Evolutionary conservation across 2,113 vertebrate species (phyloP).

Genomic region (Dasyprocta punctata): DNA sequence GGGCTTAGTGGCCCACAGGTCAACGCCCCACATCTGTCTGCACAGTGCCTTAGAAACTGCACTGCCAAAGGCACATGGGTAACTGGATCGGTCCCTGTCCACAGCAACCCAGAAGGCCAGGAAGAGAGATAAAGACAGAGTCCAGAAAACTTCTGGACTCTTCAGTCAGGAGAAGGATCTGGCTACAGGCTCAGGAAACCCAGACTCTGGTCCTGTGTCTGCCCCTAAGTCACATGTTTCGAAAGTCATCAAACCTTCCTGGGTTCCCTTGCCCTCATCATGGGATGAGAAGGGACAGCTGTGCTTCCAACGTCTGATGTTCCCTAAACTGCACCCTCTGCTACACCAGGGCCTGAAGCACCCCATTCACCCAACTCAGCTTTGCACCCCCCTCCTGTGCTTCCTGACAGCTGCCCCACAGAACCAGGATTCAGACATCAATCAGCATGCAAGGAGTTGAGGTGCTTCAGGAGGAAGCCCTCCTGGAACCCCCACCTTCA

Average conservation of each 20-base stretch:
- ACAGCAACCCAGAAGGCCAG: background rate
- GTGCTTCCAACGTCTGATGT: background rate
- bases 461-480: background rate
- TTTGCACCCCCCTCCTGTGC: background rate
- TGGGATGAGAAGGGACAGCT: background rate
- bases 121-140: background rate
- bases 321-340: background rate
- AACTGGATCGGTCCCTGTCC: background rate
- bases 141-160: background rate
- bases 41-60: background rate
- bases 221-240: background rate
- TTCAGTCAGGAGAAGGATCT: background rate
- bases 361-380: background rate
- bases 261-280: background rate
- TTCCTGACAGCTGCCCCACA: background rate
- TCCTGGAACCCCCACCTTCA: background rate
- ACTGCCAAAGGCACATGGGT: background rate
- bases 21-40: background rate
- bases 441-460: background rate
- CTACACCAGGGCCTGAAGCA: background rate
- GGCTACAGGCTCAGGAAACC: background rate
- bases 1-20: background rate
- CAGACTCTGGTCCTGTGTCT: background rate
- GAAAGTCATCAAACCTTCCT: background rate
- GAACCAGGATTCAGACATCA: background rate